phyloP scores from a whole-genome alignment of 2,113 vertebrate species.

The Spea bombifrons region DNA sequence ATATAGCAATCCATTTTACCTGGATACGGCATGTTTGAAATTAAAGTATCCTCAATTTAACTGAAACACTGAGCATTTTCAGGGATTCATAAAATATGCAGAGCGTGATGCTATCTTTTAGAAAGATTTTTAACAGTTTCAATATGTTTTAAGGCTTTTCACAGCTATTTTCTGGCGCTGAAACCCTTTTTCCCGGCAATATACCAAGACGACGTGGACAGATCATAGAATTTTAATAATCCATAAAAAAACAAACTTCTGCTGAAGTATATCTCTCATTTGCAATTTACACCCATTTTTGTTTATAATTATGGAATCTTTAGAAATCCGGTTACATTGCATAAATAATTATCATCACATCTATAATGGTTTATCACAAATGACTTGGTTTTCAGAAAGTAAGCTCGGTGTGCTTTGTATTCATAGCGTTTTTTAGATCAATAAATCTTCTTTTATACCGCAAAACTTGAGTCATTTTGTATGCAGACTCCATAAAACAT shows the following conservation, averaged over 20 bases:
- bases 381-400: slow-evolving; percentile 10
- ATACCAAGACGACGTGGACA: neutral
- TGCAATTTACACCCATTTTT: neutral
- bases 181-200: slow-evolving; percentile 22
- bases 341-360: slow-evolving; percentile 9
- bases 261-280: neutral
- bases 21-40: neutral
- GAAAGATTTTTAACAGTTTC: slow-evolving; percentile 2
- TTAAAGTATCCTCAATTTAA: neutral
- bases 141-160: slow-evolving; percentile 15
- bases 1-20: neutral
- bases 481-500: slow-evolving; percentile 10
- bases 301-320: neutral
- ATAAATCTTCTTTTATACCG: slow-evolving; percentile 9
- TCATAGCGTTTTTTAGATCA: neutral
- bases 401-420: neutral
- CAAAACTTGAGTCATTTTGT: neutral
- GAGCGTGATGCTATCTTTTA: neutral
- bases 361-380: neutral
- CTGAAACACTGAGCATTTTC: neutral
- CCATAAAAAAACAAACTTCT: neutral
- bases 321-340: slow-evolving; percentile 6
- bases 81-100: slow-evolving; percentile 24
- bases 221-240: slow-evolving; percentile 2
- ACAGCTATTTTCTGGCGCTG: neutral